Evolutionary conservation across 2,113 vertebrate species (phyloP).

Genomic region (Catagonus wagneri): DNA sequence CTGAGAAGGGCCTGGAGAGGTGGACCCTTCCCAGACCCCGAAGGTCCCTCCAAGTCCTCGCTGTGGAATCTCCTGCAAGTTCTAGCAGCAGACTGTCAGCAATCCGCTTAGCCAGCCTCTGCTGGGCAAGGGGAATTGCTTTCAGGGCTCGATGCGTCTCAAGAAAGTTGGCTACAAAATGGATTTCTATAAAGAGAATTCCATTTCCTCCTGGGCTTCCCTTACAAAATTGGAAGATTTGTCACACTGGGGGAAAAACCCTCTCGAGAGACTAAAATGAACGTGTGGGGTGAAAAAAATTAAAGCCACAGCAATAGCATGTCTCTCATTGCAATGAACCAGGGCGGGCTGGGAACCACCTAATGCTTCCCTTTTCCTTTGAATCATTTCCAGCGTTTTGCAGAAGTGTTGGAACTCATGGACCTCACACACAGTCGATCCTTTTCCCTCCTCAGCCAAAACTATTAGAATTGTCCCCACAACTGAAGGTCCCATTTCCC

Average conservation of each 20-base stretch:
- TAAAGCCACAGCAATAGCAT: conserved; percentile 39
- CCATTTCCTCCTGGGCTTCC: conserved; percentile 78
- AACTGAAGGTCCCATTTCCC: not conserved
- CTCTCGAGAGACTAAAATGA: conserved; percentile 72
- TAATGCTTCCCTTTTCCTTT: not conserved
- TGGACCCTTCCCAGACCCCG: rapidly evolving
- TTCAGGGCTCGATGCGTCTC: conserved; percentile 74
- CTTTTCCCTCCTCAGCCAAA: not conserved
- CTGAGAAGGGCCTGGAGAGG: not conserved
- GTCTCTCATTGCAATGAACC: not conserved
- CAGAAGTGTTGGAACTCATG: not conserved
- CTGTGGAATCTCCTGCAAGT: conserved; percentile 52
- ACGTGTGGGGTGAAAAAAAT: conserved; percentile 73
- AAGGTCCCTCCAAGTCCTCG: not conserved
- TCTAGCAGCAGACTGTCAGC: conserved; percentile 56
- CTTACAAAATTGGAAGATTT: conserved; percentile 81
- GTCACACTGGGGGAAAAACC: conserved; percentile 58
- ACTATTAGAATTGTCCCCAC: not conserved
- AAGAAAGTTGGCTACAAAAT: conserved; percentile 76
- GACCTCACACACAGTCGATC: not conserved
- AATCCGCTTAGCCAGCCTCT: conserved; percentile 58
- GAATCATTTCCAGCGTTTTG: conserved; percentile 6
- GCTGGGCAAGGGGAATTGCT: conserved; percentile 62
- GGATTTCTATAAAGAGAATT: conserved; percentile 80
- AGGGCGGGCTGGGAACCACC: conserved; percentile 31